Evolutionary conservation across 2,797 vertebrate genomes (phyloP).

Genomic region (Poeciliopsis turneri): DNA sequence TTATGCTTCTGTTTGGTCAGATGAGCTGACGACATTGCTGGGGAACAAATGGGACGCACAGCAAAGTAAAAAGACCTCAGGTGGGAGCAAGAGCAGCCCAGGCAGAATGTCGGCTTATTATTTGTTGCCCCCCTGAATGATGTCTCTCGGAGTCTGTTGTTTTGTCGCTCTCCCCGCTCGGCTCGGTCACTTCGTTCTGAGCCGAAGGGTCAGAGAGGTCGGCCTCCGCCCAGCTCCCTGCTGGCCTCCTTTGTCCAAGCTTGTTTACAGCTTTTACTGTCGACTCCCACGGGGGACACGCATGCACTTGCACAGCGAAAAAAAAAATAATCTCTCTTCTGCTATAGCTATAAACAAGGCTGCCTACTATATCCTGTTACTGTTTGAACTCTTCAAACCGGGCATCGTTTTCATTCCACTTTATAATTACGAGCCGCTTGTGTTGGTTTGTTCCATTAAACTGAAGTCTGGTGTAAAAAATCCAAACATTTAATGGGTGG

Average conservation of each 20-base stretch:
- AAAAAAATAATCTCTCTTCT: conserved; percentile 15
- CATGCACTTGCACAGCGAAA: conserved; percentile 22
- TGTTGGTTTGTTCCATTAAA: neutral
- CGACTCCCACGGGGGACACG: conserved; percentile 41
- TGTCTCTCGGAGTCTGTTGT: conserved; percentile 44
- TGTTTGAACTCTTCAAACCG: conserved; percentile 4
- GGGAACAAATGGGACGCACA: conserved; percentile 55
- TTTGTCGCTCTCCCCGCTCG: conserved; percentile 22
- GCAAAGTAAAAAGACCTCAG: conserved; percentile 53
- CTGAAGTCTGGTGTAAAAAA: neutral
- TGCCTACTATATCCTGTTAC: conserved; percentile 53
- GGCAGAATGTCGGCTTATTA: conserved; percentile 54
- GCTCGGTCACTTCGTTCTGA: conserved; percentile 32
- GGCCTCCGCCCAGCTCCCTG: conserved; percentile 36
- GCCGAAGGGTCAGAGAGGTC: conserved; percentile 62
- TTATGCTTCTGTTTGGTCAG: conserved; percentile 35
- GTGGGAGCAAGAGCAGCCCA: conserved; percentile 48
- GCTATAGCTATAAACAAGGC: conserved; percentile 54
- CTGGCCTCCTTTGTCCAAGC: conserved; percentile 44
- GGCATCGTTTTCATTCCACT: neutral
- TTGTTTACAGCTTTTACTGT: conserved; percentile 69
- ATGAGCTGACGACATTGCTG: conserved; percentile 16
- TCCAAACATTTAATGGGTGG: neutral
- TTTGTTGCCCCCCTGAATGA: conserved; percentile 48
- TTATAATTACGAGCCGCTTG: neutral